These are phyloP conservation scores for Sebastes nivosus DNA, from an alignment of 2,797 vertebrate genomes.

Conservation along the genomic window DNA sequence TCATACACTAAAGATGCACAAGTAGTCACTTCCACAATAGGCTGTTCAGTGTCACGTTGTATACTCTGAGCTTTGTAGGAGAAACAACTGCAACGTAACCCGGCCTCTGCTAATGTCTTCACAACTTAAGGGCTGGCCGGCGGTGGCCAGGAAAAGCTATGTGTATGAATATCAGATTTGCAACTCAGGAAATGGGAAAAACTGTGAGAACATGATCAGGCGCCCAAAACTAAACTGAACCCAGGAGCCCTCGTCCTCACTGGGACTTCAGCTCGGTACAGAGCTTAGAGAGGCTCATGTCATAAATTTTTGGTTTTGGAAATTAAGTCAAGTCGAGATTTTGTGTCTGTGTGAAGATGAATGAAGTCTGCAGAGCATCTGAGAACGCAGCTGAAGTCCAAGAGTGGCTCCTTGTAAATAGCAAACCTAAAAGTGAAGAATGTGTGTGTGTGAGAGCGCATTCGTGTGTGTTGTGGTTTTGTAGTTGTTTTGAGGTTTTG, in stretches of 20 bases:
- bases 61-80: conserved; percentile 13
- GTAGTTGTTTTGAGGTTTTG: conserved; percentile 55
- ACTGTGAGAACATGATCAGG: conserved; percentile 56
- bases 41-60: conserved; percentile 15
- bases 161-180: conserved; percentile 63
- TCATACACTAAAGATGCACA: conserved; percentile 15
- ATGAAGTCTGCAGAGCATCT: conserved; percentile 28
- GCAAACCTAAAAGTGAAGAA: not conserved
- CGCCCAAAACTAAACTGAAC: conserved; percentile 45
- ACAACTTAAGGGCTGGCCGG: conserved; percentile 42
- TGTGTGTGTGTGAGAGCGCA: not conserved
- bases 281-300: conserved; percentile 5
- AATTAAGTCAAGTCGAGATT: conserved; percentile 29
- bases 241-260: conserved; percentile 38
- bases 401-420: conserved; percentile 24
- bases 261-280: conserved; percentile 33
- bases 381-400: conserved; percentile 25
- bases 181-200: conserved; percentile 60
- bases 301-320: conserved; percentile 37
- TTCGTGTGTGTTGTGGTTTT: conserved; percentile 20
- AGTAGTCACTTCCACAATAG: not conserved
- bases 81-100: conserved; percentile 60
- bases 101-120: conserved; percentile 65
- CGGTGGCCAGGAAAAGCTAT: conserved; percentile 44
- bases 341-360: conserved; percentile 21